Percentiles rank a stretch among this genome's conserved stretches.
phyloP scores from a whole-genome alignment of 2,888 invertebrate genomes.

The Tachina grossa region DNA sequence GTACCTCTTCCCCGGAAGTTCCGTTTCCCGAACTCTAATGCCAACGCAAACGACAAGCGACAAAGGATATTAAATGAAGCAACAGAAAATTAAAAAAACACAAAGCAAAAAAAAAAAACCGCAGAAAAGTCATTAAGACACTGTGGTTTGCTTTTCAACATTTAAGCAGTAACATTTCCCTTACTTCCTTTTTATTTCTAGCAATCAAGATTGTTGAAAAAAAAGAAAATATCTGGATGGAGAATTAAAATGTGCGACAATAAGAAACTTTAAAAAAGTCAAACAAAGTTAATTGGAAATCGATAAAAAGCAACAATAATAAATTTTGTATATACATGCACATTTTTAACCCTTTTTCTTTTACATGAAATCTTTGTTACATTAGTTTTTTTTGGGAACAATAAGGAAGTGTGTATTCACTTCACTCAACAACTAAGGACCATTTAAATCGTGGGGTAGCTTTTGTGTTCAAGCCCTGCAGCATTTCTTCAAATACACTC shows the following conservation, averaged over 20 bases:
- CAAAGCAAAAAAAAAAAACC: conserved; percentile 35
- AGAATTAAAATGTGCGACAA: conserved; percentile 41
- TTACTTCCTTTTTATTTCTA: conserved; percentile 22
- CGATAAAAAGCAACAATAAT: conserved; percentile 39
- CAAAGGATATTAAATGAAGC: conserved; percentile 22
- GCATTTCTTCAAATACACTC: not conserved
- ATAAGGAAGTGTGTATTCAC: not conserved
- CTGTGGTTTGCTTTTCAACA: conserved; percentile 36
- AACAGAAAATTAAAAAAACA: not conserved
- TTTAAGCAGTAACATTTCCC: conserved; percentile 26
- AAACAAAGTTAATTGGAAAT: conserved; percentile 59
- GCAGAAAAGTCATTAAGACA: conserved; percentile 64
- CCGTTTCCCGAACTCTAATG: too few species aligned
- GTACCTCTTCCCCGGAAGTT: too few species aligned
- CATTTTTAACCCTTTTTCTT: not conserved
- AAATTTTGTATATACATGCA: not conserved
- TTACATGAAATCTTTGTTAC: conserved; percentile 35
- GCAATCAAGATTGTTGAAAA: conserved; percentile 39
- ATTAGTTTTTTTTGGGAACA: not conserved
- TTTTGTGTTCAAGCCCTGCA: not conserved
- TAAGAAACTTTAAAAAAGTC: conserved; percentile 11
- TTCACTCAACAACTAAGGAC: not conserved
- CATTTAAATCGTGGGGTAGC: not conserved
- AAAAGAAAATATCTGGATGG: not conserved
- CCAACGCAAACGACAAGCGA: conserved; percentile 30